Evolutionary conservation across 1,140 invertebrate genomes (phyloP).

Genomic region (Gonatopus flavifemur): DNA sequence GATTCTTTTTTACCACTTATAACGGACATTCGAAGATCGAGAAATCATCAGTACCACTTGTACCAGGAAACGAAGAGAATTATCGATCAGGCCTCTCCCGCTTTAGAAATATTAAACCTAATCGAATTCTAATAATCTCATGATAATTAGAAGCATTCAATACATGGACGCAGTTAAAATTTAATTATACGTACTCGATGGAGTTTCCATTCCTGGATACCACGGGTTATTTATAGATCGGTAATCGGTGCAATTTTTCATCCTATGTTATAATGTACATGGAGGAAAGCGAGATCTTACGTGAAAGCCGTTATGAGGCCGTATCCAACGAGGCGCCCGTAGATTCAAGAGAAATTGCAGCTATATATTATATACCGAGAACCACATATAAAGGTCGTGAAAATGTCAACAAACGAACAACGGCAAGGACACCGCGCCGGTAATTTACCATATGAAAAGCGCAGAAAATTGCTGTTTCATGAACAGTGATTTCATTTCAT

Average conservation of each 20-base stretch:
- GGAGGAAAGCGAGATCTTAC: conserved; percentile 38
- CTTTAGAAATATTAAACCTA: too few species aligned
- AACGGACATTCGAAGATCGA: too few species aligned
- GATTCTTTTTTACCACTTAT: too few species aligned
- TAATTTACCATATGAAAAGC: too few species aligned
- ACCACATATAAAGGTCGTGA: conserved; percentile 26
- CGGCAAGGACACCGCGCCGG: not conserved
- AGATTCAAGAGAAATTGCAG: conserved; percentile 23
- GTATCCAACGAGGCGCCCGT: conserved; percentile 14
- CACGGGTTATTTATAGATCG: conserved; percentile 46
- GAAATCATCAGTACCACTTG: too few species aligned
- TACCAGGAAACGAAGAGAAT: too few species aligned
- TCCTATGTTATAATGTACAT: conserved; percentile 22
- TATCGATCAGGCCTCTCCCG: too few species aligned
- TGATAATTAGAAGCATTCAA: too few species aligned
- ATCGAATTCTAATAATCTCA: too few species aligned
- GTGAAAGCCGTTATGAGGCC: conserved; percentile 33
- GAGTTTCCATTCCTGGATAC: conserved; percentile 52
- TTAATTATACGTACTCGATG: conserved; percentile 17
- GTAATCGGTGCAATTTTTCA: conserved; percentile 5
- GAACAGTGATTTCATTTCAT: too few species aligned
- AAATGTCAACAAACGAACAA: conserved; percentile 31
- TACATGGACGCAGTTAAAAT: too few species aligned
- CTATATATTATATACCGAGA: conserved; percentile 18
- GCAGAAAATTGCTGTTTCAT: too few species aligned